These are phyloP conservation scores for Nesoenas mayeri DNA, from an alignment of 2,113 vertebrate genomes.

Conservation along the genomic window DNA sequence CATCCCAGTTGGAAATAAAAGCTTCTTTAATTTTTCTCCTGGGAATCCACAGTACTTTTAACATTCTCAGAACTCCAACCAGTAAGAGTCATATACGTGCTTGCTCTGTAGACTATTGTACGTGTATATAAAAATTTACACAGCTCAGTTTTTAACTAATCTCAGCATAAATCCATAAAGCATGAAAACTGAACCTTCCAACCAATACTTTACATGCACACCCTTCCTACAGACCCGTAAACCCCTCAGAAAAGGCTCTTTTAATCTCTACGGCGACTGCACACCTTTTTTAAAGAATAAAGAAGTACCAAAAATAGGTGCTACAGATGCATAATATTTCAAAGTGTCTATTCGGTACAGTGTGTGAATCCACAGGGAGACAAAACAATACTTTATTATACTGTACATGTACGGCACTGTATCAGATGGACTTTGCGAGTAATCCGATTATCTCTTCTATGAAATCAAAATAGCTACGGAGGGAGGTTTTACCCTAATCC, in stretches of 20 bases:
- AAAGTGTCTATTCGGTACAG: not conserved
- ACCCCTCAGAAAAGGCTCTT: not conserved
- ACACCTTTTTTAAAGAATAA: not conserved
- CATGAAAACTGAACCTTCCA: not conserved
- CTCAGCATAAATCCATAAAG: not conserved
- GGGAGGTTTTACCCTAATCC: slow-evolving; percentile 12
- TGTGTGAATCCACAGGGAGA: not conserved
- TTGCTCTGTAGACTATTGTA: not conserved
- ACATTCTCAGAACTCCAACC: not conserved
- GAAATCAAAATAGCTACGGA: not conserved
- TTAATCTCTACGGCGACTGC: not conserved
- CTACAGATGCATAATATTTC: accelerated
- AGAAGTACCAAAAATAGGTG: accelerated
- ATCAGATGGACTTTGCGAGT: not conserved
- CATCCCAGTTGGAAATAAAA: not conserved
- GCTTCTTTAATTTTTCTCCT: not conserved
- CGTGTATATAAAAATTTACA: not conserved
- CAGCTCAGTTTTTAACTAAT: not conserved
- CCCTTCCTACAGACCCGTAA: not conserved
- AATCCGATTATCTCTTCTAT: not conserved
- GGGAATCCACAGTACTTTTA: not conserved
- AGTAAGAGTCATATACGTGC: not conserved
- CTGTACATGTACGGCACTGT: not conserved
- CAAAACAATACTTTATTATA: not conserved
- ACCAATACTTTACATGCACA: accelerated